Conservation (phyloP, 2,888 invertebrate genomes). For the Cosmia trapezina region DNA sequence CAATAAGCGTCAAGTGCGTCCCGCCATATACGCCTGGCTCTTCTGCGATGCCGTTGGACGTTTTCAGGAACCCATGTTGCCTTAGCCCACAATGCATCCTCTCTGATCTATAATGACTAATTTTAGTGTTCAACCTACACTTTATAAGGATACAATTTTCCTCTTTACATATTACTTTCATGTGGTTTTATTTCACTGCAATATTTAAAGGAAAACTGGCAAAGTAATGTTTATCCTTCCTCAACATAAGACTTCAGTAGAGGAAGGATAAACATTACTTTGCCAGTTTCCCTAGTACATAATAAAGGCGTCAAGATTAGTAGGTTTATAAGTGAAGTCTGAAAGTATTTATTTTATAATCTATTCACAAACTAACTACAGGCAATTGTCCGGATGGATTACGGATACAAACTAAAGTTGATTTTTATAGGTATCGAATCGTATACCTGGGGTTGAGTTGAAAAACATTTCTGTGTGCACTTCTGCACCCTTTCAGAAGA, state of each 20-base stretch:
- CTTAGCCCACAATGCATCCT: too few relatives aligned
- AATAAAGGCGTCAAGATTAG: neutral
- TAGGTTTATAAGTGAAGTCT: neutral
- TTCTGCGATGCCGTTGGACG: too few relatives aligned
- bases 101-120: neutral
- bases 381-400: neutral
- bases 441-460: neutral
- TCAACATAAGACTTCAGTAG: too few relatives aligned
- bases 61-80: too few relatives aligned
- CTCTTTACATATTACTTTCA: neutral
- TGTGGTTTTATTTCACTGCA: slow-evolving; percentile 12
- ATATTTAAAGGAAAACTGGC: slow-evolving; percentile 16
- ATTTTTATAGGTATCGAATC: neutral
- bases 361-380: neutral
- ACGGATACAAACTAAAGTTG: neutral
- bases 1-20: too few relatives aligned
- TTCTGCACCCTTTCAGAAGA: neutral
- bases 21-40: too few relatives aligned
- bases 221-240: slow-evolving; percentile 7
- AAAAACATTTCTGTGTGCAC: neutral
- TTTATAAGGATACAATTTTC: neutral
- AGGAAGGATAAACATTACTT: too few relatives aligned
- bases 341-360: neutral
- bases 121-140: neutral
- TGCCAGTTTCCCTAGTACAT: too few relatives aligned